These are phyloP conservation scores for Aleiodes leptofemur DNA, from an alignment of 2,888 invertebrate genomes.

Conservation along the genomic window DNA sequence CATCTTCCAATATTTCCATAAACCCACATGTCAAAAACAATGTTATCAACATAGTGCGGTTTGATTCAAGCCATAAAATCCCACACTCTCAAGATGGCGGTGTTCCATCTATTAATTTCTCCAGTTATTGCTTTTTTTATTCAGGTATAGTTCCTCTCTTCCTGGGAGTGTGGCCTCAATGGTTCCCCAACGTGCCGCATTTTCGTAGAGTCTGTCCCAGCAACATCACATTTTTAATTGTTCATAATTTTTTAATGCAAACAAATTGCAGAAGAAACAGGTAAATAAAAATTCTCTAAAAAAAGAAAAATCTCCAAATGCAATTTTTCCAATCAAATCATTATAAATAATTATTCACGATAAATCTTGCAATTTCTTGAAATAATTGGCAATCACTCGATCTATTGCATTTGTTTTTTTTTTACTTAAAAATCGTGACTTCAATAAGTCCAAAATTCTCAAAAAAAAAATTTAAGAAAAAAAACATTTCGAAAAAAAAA, in stretches of 20 bases:
- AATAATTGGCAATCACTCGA: not conserved
- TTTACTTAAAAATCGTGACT: not conserved
- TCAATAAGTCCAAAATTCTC: not conserved
- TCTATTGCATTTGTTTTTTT: conserved; percentile 8
- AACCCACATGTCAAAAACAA: no score
- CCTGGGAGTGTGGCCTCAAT: not conserved
- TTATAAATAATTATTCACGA: not conserved
- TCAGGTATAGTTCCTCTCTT: not conserved
- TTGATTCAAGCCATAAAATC: no score
- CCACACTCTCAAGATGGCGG: no score
- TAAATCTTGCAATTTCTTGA: not conserved
- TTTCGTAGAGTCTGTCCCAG: conserved; percentile 4
- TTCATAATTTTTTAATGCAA: conserved; percentile 15
- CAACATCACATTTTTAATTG: conserved; percentile 8
- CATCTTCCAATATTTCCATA: no score
- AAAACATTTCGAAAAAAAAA: not conserved
- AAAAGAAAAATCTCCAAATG: conserved; percentile 30
- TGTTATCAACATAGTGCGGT: no score
- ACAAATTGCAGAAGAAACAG: conserved; percentile 10
- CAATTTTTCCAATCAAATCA: not conserved
- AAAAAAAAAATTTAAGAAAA: conserved; percentile 3
- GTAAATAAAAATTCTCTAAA: not conserved
- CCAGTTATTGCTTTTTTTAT: no score
- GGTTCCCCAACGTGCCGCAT: conserved; percentile 31
- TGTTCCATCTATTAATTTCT: no score